Conservation (phyloP, 2,797 vertebrate species). For the Paratrypauchen microcephalus region DNA sequence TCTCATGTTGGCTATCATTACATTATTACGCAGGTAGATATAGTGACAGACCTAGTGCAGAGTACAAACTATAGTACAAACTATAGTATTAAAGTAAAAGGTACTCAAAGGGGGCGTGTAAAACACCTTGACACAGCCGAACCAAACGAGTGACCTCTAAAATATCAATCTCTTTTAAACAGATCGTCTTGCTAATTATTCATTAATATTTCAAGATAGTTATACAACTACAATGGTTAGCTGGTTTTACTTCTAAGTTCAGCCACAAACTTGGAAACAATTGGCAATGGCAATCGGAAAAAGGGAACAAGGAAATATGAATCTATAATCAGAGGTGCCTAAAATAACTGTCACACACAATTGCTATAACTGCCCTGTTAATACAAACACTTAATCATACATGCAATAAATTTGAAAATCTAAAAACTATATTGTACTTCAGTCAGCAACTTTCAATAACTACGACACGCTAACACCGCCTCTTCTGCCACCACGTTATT, state of each 20-base stretch:
- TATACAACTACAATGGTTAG: background rate
- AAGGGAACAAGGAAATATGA: constrained; percentile 1
- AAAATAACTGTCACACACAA: background rate
- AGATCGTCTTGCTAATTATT: constrained; percentile 9
- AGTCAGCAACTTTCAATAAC: background rate
- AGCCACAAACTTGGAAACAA: background rate
- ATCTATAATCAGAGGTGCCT: background rate
- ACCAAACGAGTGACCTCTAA: constrained; percentile 65
- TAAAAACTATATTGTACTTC: background rate
- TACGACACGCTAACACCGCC: constrained; percentile 1
- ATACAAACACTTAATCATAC: background rate
- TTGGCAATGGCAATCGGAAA: background rate
- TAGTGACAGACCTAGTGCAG: background rate
- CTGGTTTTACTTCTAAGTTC: background rate
- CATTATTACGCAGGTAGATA: constrained; percentile 1
- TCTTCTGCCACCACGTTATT: background rate
- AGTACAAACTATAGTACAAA: background rate
- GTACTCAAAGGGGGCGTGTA: constrained; percentile 1
- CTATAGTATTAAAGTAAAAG: background rate
- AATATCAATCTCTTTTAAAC: constrained; percentile 1
- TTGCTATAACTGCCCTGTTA: background rate
- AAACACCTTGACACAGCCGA: constrained; percentile 39
- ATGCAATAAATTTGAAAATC: background rate
- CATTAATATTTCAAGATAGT: constrained; percentile 24
- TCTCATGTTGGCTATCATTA: constrained; percentile 34